A percentile compares a stretch with the other conserved stretches of the same genome.
These are phyloP conservation scores for Eptatretus atami DNA, from an alignment of 2,797 vertebrate species.

Conservation along the genomic window DNA sequence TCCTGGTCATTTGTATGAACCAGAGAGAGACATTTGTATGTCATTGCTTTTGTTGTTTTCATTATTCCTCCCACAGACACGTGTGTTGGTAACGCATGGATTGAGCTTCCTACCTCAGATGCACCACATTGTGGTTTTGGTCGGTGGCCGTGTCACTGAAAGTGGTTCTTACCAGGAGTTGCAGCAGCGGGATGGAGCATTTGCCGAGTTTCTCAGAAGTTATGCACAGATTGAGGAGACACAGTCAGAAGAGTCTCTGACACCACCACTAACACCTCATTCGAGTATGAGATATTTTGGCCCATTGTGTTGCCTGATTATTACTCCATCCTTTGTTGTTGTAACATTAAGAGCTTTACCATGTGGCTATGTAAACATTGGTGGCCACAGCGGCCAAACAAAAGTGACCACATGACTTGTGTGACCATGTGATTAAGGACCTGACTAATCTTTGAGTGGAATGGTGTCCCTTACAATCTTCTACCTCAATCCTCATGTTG, in stretches of 20 bases:
- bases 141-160: slow-evolving; percentile 54
- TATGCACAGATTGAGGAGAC: slow-evolving; percentile 25
- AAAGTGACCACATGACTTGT: too few species aligned
- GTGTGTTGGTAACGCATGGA: slow-evolving; percentile 49
- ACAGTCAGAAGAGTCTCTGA: background rate
- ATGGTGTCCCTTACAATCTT: too few species aligned
- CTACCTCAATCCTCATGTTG: too few species aligned
- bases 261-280: too few species aligned
- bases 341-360: too few species aligned
- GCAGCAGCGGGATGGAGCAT: slow-evolving; percentile 32
- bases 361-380: too few species aligned
- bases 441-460: too few species aligned
- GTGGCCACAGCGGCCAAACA: too few species aligned
- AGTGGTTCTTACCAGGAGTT: slow-evolving; percentile 58
- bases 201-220: slow-evolving; percentile 42
- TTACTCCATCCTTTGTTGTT: too few species aligned
- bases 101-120: slow-evolving; percentile 44
- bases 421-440: too few species aligned
- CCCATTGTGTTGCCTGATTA: too few species aligned
- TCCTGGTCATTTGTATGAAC: background rate
- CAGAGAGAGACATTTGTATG: background rate
- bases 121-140: slow-evolving; percentile 52
- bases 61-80: slow-evolving; percentile 18
- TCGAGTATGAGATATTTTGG: too few species aligned
- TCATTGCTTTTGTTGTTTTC: slow-evolving; percentile 6